A percentile compares a stretch with the other conserved stretches of the same genome.
These are phyloP conservation scores for Laterallus jamaicensis DNA, from an alignment of 2,113 vertebrate species.

Conservation along the genomic window DNA sequence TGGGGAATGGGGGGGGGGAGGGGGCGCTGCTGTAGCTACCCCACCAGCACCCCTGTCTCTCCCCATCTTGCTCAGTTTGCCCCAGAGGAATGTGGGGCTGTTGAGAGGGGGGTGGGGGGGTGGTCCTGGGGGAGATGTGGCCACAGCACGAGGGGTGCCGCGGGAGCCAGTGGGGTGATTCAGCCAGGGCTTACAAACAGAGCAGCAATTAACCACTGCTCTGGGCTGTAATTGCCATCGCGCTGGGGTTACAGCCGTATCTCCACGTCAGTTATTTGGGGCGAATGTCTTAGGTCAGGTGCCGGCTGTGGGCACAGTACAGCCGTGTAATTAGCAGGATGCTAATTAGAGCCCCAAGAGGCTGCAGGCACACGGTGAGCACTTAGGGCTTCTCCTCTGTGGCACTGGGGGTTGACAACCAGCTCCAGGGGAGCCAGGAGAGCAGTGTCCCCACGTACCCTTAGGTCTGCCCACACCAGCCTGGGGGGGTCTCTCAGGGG, in stretches of 20 bases:
- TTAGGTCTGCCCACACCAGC: accelerated
- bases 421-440: background rate
- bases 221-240: constrained; percentile 13
- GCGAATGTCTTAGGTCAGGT: background rate
- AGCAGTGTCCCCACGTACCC: accelerated
- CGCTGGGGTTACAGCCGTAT: background rate
- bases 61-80: background rate
- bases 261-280: constrained; percentile 42
- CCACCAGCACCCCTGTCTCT: background rate
- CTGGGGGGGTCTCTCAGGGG: background rate
- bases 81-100: accelerated
- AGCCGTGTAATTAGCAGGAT: background rate
- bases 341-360: constrained; percentile 2
- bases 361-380: background rate
- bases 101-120: accelerated
- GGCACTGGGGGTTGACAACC: background rate
- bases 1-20: background rate
- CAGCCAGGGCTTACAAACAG: background rate
- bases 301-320: background rate
- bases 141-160: background rate
- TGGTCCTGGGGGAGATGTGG: accelerated
- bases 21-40: background rate
- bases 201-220: background rate
- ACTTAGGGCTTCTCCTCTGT: background rate
- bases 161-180: background rate